phyloP scores from a whole-genome alignment of 2,113 vertebrate genomes.

The Zapornia atra region DNA sequence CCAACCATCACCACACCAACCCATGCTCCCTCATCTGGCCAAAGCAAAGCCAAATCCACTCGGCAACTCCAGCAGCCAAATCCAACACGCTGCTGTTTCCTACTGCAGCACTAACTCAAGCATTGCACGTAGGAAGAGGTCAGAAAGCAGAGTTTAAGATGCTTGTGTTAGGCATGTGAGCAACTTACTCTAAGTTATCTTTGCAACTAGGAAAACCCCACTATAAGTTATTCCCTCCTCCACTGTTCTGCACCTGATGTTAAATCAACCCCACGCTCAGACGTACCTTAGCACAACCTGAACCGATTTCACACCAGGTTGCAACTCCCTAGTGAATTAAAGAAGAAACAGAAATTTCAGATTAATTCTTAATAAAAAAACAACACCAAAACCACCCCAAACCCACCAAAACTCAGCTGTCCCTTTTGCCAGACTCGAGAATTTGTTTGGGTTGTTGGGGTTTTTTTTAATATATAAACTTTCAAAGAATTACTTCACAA shows the following conservation, averaged over 20 bases:
- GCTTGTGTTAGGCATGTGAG: background rate
- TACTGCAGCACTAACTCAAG: background rate
- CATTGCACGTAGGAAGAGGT: accelerated
- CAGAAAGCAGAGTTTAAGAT: background rate
- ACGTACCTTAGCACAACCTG: slow-evolving; percentile 95
- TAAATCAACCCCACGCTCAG: background rate
- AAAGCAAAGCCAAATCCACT: background rate
- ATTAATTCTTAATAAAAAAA: background rate
- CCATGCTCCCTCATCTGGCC: background rate
- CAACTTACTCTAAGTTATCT: background rate
- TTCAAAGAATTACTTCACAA: background rate
- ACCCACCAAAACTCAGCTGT: background rate
- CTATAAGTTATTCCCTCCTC: background rate
- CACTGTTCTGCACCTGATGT: background rate
- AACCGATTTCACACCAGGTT: slow-evolving; percentile 90
- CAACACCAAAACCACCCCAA: background rate
- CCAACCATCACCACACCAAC: background rate
- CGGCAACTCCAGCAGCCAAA: background rate
- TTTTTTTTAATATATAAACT: background rate
- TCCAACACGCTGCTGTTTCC: background rate
- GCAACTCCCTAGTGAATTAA: slow-evolving; percentile 83
- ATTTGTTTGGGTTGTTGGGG: accelerated
- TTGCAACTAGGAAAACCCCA: background rate
- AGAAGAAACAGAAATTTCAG: background rate
- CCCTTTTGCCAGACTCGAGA: background rate